Base-by-base conservation (phyloP, 2,113 vertebrate species). In the Dicrurus megarhynchus region DNA sequence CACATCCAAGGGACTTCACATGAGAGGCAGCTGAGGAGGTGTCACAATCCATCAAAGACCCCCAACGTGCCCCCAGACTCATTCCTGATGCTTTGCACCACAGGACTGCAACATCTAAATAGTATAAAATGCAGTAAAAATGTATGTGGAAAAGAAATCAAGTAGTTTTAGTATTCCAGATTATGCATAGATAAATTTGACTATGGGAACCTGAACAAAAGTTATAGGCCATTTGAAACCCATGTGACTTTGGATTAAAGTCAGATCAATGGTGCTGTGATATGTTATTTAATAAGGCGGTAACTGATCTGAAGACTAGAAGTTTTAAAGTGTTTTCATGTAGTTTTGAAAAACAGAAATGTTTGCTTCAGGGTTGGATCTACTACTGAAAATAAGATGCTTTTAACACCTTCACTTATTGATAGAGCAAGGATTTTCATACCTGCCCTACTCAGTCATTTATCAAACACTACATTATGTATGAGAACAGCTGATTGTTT, bases 1-100 rank as follows among this genome's bases (percentile, higher is more conserved):
- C 23, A 47, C 23, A 47, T 46, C 23, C 15, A 12, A 0, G 2
- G 9, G 18, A 28, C 17, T 18, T 64, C 57, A 61, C 1, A 3
- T 5, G 33, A 53, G 32, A 32, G 21, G 39, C 27, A 63, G 27
- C 14, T 6, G n/a, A 47, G 18, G 28, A 22, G 12, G 18, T 18
- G 22, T 12, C 28, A 33, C 1, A 27, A 55, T 17, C 22, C n/a
- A 39, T 22, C 18, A 28, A 46, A 28, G 18, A 55, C 5, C 7
- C 16, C 18, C 18, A 33, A 2, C 9, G 11, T 27, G 3, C 33
- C 11, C 18, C 28, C 17, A 46, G 41, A 47, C 33, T 61, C 32
- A 26, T 46, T 46, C 10, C 41, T 39, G 81, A 33, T n/a, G 26
- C 28, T 12, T 55, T 23, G 69, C 11, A 55, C 33, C 28, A 6